Conservation (phyloP, 2,888 invertebrate genomes). For the Brachyptera risi region DNA sequence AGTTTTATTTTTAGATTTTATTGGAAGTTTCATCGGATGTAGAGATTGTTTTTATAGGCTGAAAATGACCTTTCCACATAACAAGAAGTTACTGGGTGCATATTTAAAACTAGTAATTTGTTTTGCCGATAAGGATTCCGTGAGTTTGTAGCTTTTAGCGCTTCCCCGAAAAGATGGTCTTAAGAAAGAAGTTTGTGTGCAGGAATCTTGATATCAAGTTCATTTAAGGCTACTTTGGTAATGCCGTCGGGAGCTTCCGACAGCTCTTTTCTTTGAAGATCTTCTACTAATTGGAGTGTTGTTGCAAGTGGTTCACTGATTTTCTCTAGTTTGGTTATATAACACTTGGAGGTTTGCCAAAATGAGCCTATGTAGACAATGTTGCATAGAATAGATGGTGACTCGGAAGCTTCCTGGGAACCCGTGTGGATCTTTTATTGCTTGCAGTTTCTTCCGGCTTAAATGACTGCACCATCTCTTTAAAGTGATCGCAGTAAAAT, state of each 20-base stretch:
- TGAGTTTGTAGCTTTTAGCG: not conserved
- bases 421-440: not conserved
- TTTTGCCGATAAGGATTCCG: not conserved
- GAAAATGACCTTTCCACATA: constrained; percentile 22
- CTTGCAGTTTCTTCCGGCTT: not conserved
- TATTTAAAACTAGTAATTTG: too few species aligned
- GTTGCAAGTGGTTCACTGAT: not conserved
- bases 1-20: too few species aligned
- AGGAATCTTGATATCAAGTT: not conserved
- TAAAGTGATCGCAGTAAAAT: constrained; percentile 35
- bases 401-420: not conserved
- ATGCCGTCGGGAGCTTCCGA: not conserved
- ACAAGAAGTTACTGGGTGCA: not conserved
- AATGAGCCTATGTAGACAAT: constrained; percentile 18
- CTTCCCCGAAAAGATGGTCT: not conserved
- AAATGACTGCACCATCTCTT: constrained; percentile 6
- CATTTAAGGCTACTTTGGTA: not conserved
- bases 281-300: not conserved
- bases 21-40: too few species aligned
- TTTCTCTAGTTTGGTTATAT: constrained; percentile 10
- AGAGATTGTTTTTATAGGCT: constrained; percentile 12
- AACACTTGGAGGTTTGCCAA: not conserved
- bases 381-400: not conserved
- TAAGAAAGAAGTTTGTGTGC: not conserved
- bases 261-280: not conserved